Evolutionary conservation across 2,888 invertebrate species (phyloP).

Genomic region (Diaphora mendica): DNA sequence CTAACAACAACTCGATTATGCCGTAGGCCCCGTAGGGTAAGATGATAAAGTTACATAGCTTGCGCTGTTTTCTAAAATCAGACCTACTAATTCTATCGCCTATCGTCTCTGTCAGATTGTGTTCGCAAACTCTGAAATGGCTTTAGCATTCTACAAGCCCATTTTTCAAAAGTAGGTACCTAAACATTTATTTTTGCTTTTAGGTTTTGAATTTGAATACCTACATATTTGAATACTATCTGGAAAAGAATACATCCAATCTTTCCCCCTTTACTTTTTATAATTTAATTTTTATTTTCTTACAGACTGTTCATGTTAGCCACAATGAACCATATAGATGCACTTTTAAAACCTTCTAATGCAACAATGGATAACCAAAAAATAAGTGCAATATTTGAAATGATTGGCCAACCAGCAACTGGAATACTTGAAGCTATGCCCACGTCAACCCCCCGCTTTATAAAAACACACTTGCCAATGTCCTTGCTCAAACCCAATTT

Average conservation of each 20-base stretch:
- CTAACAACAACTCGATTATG: too few relatives aligned
- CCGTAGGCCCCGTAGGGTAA: too few relatives aligned
- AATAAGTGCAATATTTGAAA: background rate
- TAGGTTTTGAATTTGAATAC: too few relatives aligned
- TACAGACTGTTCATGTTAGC: conserved; percentile 11
- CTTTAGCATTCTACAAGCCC: background rate
- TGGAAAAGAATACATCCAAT: background rate
- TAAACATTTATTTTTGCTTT: background rate
- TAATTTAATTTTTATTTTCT: background rate
- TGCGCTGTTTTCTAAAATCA: too few relatives aligned
- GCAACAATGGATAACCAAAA: background rate
- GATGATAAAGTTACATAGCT: too few relatives aligned
- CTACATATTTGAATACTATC: too few relatives aligned
- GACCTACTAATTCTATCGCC: background rate
- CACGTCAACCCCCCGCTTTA: conserved; percentile 78
- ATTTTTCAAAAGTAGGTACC: background rate
- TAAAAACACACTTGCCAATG: conserved; percentile 91
- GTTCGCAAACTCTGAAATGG: background rate
- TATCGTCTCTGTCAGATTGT: background rate
- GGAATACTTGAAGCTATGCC: conserved; percentile 39
- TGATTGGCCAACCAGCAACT: conserved; percentile 16
- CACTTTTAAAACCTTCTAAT: background rate
- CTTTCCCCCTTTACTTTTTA: background rate
- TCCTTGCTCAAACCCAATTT: conserved; percentile 87
- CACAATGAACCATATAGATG: background rate